phyloP scores from a whole-genome alignment of 2,113 vertebrate species.

The Poeciliopsis prolifica region DNA sequence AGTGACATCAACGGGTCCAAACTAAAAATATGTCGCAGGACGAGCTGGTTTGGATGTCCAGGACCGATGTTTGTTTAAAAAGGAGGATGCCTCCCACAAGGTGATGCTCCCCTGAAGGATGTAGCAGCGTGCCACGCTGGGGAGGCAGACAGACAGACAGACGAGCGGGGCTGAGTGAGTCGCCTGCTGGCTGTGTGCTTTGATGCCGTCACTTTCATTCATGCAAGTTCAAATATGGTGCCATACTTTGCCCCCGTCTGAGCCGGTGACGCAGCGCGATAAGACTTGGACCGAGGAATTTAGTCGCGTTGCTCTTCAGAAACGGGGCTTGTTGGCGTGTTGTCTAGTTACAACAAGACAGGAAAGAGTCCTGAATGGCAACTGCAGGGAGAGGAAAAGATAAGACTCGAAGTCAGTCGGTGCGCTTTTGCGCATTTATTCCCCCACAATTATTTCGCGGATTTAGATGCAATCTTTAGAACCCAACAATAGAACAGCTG shows the following conservation, averaged over 20 bases:
- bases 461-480: neutral
- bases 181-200: slow-evolving; percentile 65
- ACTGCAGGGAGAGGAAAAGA: slow-evolving; percentile 37
- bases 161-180: slow-evolving; percentile 72
- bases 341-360: neutral
- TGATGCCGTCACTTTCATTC: slow-evolving; percentile 67
- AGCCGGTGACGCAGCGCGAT: slow-evolving; percentile 62
- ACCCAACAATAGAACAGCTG: neutral
- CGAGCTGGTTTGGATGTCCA: slow-evolving; percentile 67
- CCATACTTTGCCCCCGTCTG: slow-evolving; percentile 54
- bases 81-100: slow-evolving; percentile 46
- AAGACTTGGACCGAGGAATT: slow-evolving; percentile 17
- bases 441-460: neutral
- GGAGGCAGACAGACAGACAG: slow-evolving; percentile 48
- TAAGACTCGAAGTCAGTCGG: slow-evolving; percentile 5
- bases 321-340: slow-evolving; percentile 2
- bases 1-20: slow-evolving; percentile 83
- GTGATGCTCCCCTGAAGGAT: slow-evolving; percentile 65
- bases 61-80: slow-evolving; percentile 47
- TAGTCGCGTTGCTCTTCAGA: slow-evolving; percentile 30
- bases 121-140: slow-evolving; percentile 50
- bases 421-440: slow-evolving; percentile 40
- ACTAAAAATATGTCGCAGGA: slow-evolving; percentile 76
- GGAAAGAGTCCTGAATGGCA: slow-evolving; percentile 39
- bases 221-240: slow-evolving; percentile 70